phyloP scores from a whole-genome alignment of 2,797 vertebrate species.

The Pogoniulus pusillus region DNA sequence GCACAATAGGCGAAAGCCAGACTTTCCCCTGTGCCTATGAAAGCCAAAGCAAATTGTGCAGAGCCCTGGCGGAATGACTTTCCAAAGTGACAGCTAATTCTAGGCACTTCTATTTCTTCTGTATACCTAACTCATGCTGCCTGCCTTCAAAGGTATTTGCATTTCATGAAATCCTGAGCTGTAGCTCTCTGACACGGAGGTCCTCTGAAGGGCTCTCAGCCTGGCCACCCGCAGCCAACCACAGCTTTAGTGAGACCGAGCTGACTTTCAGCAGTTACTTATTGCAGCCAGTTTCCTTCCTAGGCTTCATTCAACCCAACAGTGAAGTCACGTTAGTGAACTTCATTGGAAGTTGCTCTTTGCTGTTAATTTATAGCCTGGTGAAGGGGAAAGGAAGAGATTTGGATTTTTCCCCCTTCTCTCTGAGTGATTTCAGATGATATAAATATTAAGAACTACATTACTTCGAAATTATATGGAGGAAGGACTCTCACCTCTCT shows the following conservation, averaged over 20 bases:
- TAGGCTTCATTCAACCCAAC: neutral
- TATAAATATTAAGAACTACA: neutral
- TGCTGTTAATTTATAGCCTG: constrained; percentile 24
- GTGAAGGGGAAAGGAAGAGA: constrained; percentile 18
- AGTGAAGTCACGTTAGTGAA: neutral
- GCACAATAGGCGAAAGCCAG: neutral
- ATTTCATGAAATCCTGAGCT: neutral
- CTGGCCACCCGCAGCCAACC: neutral
- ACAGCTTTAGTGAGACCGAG: neutral
- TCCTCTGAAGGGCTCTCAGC: neutral
- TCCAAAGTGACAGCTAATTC: neutral
- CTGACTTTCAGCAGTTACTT: neutral
- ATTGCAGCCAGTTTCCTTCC: neutral
- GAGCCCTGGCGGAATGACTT: neutral
- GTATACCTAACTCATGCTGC: rapidly evolving
- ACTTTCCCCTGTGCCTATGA: neutral
- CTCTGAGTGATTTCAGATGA: neutral
- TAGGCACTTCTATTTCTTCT: neutral
- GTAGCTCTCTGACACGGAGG: neutral
- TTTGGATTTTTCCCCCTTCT: neutral
- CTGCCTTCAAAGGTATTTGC: neutral
- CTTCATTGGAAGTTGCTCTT: constrained; percentile 10
- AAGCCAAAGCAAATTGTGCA: neutral
- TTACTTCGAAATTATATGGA: neutral
- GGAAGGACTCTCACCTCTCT: neutral